These are phyloP conservation scores for Eugnorisma glareosa DNA, from an alignment of 2,888 invertebrate genomes.

Conservation along the genomic window DNA sequence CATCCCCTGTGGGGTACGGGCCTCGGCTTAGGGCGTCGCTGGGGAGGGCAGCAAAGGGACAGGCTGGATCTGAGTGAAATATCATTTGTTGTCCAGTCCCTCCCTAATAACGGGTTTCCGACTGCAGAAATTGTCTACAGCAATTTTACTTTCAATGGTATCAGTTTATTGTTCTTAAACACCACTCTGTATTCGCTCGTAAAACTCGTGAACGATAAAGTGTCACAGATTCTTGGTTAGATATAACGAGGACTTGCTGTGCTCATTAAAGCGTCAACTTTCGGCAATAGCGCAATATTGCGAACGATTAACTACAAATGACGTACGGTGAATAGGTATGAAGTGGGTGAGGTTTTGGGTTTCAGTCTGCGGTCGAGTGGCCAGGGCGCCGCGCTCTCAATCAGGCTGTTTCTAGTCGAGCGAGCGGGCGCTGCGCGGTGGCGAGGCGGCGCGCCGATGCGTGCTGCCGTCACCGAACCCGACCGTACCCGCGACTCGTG, in stretches of 20 bases:
- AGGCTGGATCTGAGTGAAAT: too few species aligned
- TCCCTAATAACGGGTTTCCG: neutral
- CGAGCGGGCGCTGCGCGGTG: slow-evolving; percentile 51
- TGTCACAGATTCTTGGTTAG: neutral
- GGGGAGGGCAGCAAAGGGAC: too few species aligned
- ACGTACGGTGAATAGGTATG: slow-evolving; percentile 71
- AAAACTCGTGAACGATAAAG: neutral
- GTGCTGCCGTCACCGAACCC: slow-evolving; percentile 62
- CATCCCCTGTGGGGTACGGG: too few species aligned
- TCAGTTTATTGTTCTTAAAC: slow-evolving; percentile 7
- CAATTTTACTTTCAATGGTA: neutral
- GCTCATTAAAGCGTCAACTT: slow-evolving; percentile 38
- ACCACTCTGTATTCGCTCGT: neutral
- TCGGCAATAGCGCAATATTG: slow-evolving; percentile 61
- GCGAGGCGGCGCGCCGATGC: slow-evolving; percentile 60
- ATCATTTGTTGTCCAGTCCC: neutral
- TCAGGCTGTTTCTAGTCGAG: slow-evolving; percentile 78
- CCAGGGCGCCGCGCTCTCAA: slow-evolving; percentile 77
- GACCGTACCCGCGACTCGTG: slow-evolving; percentile 20
- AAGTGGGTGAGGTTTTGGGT: slow-evolving; percentile 77
- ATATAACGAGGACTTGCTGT: neutral
- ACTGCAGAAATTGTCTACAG: neutral
- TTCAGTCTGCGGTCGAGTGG: slow-evolving; percentile 85
- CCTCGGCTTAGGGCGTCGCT: too few species aligned
- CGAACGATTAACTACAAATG: slow-evolving; percentile 70